Evolutionary conservation across 2,113 vertebrate genomes (phyloP).

Genomic region (Gracilinanus agilis): DNA sequence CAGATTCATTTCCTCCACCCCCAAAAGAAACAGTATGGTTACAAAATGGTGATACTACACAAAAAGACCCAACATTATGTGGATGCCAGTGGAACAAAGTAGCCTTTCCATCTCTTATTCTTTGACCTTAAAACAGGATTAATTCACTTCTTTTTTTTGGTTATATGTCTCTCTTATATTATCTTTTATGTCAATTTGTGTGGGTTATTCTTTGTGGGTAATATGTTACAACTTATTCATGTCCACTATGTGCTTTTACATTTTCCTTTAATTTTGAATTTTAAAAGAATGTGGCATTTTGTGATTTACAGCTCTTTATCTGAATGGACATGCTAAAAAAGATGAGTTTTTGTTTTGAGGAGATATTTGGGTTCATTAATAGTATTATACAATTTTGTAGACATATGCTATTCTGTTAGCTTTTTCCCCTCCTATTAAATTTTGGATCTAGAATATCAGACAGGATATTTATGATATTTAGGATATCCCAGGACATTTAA

Average conservation of each 20-base stretch:
- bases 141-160: background rate
- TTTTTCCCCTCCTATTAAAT: background rate
- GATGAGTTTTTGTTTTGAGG: background rate
- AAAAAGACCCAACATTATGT: background rate
- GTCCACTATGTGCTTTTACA: background rate
- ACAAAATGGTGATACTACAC: background rate
- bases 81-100: background rate
- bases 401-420: background rate
- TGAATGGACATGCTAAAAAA: background rate
- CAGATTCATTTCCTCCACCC: background rate
- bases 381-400: background rate
- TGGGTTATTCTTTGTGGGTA: background rate
- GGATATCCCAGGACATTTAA: background rate
- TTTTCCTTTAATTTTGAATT: background rate
- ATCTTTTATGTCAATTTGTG: background rate
- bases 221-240: background rate
- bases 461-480: background rate
- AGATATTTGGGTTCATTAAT: background rate
- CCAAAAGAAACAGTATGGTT: background rate
- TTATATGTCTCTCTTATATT: background rate
- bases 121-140: background rate
- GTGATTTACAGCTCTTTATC: background rate
- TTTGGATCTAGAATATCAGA: background rate
- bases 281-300: background rate
- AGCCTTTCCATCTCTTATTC: background rate